Base-by-base conservation (phyloP, 2,888 invertebrate species). In the Petrophora chlorosata region DNA sequence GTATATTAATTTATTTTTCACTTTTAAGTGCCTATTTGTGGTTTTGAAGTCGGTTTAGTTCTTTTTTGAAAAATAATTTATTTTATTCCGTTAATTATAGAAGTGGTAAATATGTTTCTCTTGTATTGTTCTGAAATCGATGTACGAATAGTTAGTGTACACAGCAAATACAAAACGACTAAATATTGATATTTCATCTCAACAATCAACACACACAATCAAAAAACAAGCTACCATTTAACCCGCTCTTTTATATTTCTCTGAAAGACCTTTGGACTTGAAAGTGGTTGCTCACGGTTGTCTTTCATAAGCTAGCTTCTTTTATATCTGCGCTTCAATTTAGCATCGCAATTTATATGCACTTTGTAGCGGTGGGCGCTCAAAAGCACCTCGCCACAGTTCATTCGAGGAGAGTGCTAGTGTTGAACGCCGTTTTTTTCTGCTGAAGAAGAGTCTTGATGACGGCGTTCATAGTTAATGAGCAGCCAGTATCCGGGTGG, bases 381-480 rank as follows among this genome's bases (percentile, higher is more conserved):
- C 79, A 85, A 87, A 87, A 85, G 85, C 79, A 69, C 67, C 79
- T 79, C 75, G 57, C 71, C 65, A 57, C 64, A 71, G 72, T 80
- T 88, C 85, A 85, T 82, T 83, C 77, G 69, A 63, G 63, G 68
- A 78, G 82, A 82, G 85, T 82, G 84, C 83, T 77, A 79, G 85
- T 79, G 79, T 79, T 84, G 78, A 86, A 79, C 73, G 76, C 63
- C 74, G 79, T 84, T 88, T 89, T n/a, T 88, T 88, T 83, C 82
- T 74, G 56, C 75, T 80, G 80, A 85, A 85, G 85, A 87, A 82
- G 84, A 80, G 75, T 79, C 85, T 85, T 89, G 88, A 89, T 88
- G 89, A 89, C 82, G 76, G 67, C 81, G 82, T 88, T 88, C 88
- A 90, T 90, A 89, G 82, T 90, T 89, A 88, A 90, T 89, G 89